Conservation (phyloP, 1,140 invertebrate species). For the Holotrichia oblita region DNA sequence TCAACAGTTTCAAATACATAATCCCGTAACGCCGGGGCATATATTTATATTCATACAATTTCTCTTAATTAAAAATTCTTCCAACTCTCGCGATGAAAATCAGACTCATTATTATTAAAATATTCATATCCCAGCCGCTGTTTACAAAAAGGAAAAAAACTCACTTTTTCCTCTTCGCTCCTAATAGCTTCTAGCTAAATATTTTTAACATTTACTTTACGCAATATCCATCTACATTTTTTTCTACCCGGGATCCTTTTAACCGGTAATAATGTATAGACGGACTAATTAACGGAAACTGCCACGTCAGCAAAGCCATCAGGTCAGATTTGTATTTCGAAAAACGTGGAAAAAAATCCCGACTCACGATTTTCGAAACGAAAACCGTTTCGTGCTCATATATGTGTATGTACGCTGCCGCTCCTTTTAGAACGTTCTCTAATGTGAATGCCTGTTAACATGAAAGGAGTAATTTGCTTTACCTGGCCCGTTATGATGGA, state of each 20-base stretch:
- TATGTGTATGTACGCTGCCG: background rate
- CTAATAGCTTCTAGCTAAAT: background rate
- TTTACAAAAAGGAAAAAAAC: conserved; percentile 5
- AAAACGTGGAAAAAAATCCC: background rate
- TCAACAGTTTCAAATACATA: no score
- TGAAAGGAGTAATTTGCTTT: conserved; percentile 11
- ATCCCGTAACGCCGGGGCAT: no score
- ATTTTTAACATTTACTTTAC: background rate
- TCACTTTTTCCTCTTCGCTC: background rate
- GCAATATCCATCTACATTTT: conserved; percentile 8
- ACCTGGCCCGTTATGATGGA: background rate
- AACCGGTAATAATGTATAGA: background rate
- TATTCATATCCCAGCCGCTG: background rate
- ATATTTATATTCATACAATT: background rate
- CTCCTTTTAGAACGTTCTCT: background rate
- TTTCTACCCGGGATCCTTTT: background rate
- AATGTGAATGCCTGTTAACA: conserved; percentile 19
- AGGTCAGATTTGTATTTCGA: background rate
- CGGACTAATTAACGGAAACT: conserved; percentile 7
- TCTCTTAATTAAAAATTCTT: background rate
- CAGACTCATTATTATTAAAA: conserved; percentile 6
- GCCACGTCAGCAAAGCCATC: conserved; percentile 4
- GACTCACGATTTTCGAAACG: background rate
- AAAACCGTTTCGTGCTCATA: background rate
- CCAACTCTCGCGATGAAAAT: background rate